phyloP scores from a whole-genome alignment of 2,888 invertebrate species.

The Phaedon cochleariae region DNA sequence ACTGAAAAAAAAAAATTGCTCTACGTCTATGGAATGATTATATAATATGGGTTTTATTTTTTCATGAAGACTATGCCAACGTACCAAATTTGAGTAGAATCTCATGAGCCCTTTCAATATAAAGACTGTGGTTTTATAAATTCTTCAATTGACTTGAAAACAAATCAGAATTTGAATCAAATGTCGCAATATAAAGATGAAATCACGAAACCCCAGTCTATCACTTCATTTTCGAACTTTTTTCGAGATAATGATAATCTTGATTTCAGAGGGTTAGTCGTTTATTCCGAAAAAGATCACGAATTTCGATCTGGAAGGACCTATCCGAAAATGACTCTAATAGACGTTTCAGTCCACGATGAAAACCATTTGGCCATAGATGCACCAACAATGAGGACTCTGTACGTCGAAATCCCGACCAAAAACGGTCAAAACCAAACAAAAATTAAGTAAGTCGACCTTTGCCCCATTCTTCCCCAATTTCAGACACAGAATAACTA shows the following conservation, averaged over 20 bases:
- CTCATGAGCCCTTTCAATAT: no score
- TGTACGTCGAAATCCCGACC: slow-evolving; percentile 61
- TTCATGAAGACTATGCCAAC: no score
- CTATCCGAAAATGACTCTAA: slow-evolving; percentile 62
- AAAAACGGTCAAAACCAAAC: slow-evolving; percentile 39
- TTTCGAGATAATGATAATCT: slow-evolving; percentile 4
- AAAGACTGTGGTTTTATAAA: no score
- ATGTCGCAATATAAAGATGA: no score
- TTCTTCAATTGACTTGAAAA: no score
- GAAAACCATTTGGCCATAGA: slow-evolving; percentile 60
- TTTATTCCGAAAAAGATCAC: slow-evolving; percentile 59
- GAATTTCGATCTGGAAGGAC: slow-evolving; percentile 61
- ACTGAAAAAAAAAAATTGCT: no score
- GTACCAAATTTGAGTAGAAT: no score
- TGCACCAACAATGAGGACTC: slow-evolving; percentile 61
- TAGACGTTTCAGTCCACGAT: slow-evolving; percentile 60
- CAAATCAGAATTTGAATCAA: no score
- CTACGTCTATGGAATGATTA: no score
- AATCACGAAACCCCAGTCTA: no score
- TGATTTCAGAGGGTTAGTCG: slow-evolving; percentile 59
- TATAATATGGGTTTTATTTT: no score
- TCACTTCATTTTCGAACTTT: no score
- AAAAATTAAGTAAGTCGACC: slow-evolving; percentile 43
- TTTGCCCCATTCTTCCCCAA: not conserved
- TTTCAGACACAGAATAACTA: not conserved